These are phyloP conservation scores for Pachyramphus minor DNA, from an alignment of 2,113 vertebrate species.

Conservation along the genomic window DNA sequence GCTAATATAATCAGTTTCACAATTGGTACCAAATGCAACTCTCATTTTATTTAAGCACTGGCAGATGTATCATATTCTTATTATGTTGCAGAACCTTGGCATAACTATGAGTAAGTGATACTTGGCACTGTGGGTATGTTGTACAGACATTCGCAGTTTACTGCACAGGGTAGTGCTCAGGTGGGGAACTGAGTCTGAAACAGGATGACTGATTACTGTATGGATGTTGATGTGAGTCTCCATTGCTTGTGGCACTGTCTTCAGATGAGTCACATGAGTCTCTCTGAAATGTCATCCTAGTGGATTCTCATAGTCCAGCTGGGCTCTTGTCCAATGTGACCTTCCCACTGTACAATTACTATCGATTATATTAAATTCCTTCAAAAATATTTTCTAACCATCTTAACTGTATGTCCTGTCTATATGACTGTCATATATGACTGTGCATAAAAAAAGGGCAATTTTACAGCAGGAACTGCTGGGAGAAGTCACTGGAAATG, in stretches of 20 bases:
- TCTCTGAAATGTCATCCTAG: background rate
- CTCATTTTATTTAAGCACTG: constrained; percentile 9
- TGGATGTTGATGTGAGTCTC: background rate
- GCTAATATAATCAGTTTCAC: constrained; percentile 44
- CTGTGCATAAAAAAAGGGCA: background rate
- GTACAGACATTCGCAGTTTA: background rate
- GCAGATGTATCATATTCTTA: constrained; percentile 35
- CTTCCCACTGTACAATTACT: background rate
- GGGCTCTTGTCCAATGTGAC: background rate
- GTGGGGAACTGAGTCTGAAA: background rate
- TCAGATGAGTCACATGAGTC: background rate
- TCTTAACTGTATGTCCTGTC: background rate
- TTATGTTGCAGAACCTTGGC: background rate
- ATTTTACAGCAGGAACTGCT: background rate
- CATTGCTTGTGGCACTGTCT: background rate
- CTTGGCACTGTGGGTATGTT: background rate
- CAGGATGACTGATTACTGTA: background rate
- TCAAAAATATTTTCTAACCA: background rate
- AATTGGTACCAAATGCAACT: constrained; percentile 17
- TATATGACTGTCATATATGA: background rate
- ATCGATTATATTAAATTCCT: background rate
- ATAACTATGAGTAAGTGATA: background rate
- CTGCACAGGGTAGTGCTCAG: background rate
- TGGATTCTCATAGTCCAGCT: background rate
- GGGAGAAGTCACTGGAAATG: constrained; percentile 10